Conservation (phyloP, 1,140 invertebrate genomes). For the Yoshiicerus persimilis region DNA sequence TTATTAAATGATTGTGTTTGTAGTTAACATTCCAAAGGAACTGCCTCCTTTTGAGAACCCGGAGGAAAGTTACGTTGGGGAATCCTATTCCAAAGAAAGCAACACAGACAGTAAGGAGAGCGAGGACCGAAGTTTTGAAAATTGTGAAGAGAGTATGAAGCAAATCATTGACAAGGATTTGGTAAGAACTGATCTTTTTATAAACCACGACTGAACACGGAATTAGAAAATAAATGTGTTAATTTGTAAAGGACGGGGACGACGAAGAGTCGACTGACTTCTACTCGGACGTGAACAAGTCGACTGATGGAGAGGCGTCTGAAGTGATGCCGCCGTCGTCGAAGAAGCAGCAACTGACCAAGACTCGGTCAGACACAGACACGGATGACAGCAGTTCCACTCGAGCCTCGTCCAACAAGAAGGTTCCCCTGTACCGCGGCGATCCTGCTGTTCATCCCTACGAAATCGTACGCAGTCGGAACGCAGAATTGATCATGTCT, state of each 20-base stretch:
- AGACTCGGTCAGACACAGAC: slow-evolving; percentile 42
- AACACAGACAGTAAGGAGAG: neutral
- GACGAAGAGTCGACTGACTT: slow-evolving; percentile 65
- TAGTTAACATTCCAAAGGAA: slow-evolving; percentile 27
- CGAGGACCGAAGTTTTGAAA: slow-evolving; percentile 40
- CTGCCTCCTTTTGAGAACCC: neutral
- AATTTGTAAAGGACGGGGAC: slow-evolving; percentile 69
- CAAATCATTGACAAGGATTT: slow-evolving; percentile 27
- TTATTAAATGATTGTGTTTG: too few species aligned
- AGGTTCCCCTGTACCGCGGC: neutral
- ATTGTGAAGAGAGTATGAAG: slow-evolving; percentile 41
- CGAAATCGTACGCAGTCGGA: slow-evolving; percentile 45
- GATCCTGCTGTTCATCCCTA: slow-evolving; percentile 38
- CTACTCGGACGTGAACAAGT: slow-evolving; percentile 48
- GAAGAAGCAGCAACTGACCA: neutral
- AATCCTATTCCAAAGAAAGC: slow-evolving; percentile 13
- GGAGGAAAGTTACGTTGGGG: slow-evolving; percentile 15
- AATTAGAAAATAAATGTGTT: slow-evolving; percentile 46
- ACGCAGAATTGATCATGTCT: slow-evolving; percentile 48
- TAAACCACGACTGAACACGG: neutral
- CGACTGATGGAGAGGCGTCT: slow-evolving; percentile 47
- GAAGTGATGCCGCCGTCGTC: slow-evolving; percentile 29
- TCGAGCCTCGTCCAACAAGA: slow-evolving; percentile 30
- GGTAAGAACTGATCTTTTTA: neutral
- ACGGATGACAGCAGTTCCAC: slow-evolving; percentile 46